Conservation (phyloP, 92 coral and sea anemone genomes). For the Actinernus sp. region DNA sequence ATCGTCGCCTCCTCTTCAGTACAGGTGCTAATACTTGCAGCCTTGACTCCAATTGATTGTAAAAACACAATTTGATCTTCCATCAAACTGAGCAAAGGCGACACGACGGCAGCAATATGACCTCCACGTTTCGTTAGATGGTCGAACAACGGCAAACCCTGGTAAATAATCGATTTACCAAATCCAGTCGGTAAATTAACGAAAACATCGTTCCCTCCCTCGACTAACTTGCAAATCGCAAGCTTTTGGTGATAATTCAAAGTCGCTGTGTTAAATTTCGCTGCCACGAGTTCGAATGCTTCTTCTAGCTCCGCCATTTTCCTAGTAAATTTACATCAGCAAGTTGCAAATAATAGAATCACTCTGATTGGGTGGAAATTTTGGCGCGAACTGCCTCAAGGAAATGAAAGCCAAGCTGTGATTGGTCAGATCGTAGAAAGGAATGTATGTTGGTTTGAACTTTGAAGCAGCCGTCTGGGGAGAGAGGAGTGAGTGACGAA, state of each 20-base stretch:
- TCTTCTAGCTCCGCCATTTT: slow-evolving; percentile 29
- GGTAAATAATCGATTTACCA: slow-evolving; percentile 45
- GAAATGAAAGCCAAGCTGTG: too few relatives aligned
- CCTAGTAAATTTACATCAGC: too few relatives aligned
- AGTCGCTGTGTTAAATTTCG: slow-evolving; percentile 4
- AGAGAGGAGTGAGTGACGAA: too few relatives aligned
- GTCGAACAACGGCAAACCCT: slow-evolving; percentile 29
- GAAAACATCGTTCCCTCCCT: slow-evolving; percentile 21
- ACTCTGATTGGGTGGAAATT: too few relatives aligned
- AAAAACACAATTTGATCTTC: slow-evolving; percentile 17
- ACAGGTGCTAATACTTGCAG: slow-evolving; percentile 26
- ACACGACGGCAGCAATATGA: slow-evolving; percentile 18
- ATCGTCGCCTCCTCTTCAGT: slow-evolving; percentile 17
- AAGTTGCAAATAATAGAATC: too few relatives aligned
- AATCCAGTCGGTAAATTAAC: slow-evolving; percentile 50
- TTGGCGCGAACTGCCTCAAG: too few relatives aligned
- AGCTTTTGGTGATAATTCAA: slow-evolving; percentile 30
- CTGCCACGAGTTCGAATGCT: slow-evolving; percentile 1
- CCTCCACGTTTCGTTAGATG: not conserved
- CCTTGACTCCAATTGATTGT: slow-evolving; percentile 7
- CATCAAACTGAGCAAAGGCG: slow-evolving; percentile 33
- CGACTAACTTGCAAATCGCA: slow-evolving; percentile 8
- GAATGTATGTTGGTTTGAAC: too few relatives aligned
- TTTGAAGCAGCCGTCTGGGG: too few relatives aligned
- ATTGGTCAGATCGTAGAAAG: too few relatives aligned